These are phyloP conservation scores for Cryptocheilus praepositus DNA, from an alignment of 2,888 invertebrate species.

Conservation along the genomic window DNA sequence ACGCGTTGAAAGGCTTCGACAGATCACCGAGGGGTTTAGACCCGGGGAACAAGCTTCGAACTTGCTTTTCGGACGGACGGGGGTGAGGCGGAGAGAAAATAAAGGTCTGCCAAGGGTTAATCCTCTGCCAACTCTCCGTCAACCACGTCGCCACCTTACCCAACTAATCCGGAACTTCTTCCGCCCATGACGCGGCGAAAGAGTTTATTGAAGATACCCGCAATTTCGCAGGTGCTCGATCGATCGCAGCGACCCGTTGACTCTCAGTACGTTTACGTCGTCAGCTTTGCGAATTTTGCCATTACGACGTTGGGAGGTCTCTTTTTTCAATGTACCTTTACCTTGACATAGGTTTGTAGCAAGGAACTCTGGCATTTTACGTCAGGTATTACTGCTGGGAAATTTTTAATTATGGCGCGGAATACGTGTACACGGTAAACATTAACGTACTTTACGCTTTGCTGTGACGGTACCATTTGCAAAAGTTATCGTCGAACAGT, in stretches of 20 bases:
- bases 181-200: conserved; percentile 3
- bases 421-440: too few relatives aligned
- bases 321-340: too few relatives aligned
- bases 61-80: conserved; percentile 25
- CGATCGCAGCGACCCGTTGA: neutral
- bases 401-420: too few relatives aligned
- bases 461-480: too few relatives aligned
- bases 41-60: conserved; percentile 38
- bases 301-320: too few relatives aligned
- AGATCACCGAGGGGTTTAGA: conserved; percentile 57
- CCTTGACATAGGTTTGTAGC: too few relatives aligned
- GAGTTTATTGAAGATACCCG: conserved; percentile 14
- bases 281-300: too few relatives aligned
- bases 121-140: conserved; percentile 54
- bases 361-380: too few relatives aligned
- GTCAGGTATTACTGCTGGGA: too few relatives aligned
- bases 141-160: conserved; percentile 42
- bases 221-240: conserved; percentile 9
- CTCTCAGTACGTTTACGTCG: too few relatives aligned
- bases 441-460: too few relatives aligned
- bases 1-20: conserved; percentile 57
- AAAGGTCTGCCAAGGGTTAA: conserved; percentile 51
- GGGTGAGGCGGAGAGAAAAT: conserved; percentile 35
- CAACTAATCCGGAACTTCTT: conserved; percentile 44
- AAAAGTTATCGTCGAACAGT: too few relatives aligned